Base-by-base conservation (phyloP, 2,113 vertebrate genomes). In the Hyaena hyaena region DNA sequence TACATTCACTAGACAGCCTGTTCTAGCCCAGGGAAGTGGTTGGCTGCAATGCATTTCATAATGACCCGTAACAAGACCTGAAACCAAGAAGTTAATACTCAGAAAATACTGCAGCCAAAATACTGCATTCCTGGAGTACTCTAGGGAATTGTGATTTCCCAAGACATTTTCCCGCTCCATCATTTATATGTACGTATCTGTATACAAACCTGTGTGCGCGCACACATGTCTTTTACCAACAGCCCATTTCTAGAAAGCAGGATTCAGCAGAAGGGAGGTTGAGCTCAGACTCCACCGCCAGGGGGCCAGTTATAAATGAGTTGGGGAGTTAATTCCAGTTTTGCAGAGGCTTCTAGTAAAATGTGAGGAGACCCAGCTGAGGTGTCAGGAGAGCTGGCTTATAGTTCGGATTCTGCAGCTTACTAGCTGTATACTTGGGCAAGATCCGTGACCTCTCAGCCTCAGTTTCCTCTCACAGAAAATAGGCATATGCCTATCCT, bases 91-190 rank as follows among this genome's bases (percentile, higher is more conserved):
- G 69, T 71, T 92, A 91, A 93, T 68, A 81, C 77, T 94, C 71
- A 95, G 95, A 92, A 97, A 96, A 96, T 48, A 84, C 71, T 96
- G 92, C 93, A 97, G 95, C 89, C 77, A 71, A 86, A 96, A 96
- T 28, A 58, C 48, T 96, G 77, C 39, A 61, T 83, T 93, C 33
- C 19, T 45, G 35, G 43, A 79, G 69, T 35, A 65, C 74, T 93
- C 83, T 39, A 63, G 86, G 92, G 94, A 95, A 43, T 66, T 12
- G 2, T 7, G 61, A 66, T 15, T 97, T 93, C 66, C 89, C 50
- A 21, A 65, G 81, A 85, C 55, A 74, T 28, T 90, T 71, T 93
- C 74, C 68, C 28, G 35, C 68, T 89, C 71, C 6, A 11, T 85
- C 26, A 58, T 55, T 91, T 87, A 43, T n/a, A 55, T n/a, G 73